Evolutionary conservation across 2,888 invertebrate genomes (phyloP), one percentile per base, ranked within the genome.

Genomic region (Tachina grossa): DNA sequence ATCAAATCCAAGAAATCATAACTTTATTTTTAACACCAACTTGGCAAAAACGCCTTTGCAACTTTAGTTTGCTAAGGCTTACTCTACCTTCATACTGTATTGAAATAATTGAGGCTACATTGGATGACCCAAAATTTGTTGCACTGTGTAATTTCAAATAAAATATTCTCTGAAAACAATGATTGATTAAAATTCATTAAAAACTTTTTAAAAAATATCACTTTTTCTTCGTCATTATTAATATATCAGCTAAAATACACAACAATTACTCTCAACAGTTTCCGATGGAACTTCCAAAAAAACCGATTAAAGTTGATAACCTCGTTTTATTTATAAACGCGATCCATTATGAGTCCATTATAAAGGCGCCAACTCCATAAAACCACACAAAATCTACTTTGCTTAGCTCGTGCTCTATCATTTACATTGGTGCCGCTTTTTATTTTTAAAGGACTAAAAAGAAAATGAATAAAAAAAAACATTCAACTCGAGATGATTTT

Each of bases 321-420:
- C 61, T n/a, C 31, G 43, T 39, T 68, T 75, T 61, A 61, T 75
- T 81, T 68, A 68, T 53, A 68, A 75, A 68, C 39, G 49, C 59
- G 49, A 53, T 51, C 75, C 19, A 65, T 51, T 57, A 49, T 57
- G 41, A 72, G 43, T 14, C 68, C 57, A 76, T 76, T 76, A 72
- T 61, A 22, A 11, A 81, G 84, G 84, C 84, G 84, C 84, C 84
- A 85, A 31, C 31, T 43, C 68, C 39, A 41, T 6, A 47, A 71
- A 79, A 45, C 69, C 69, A 74, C 55, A 66, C 74, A 75, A 75
- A 80, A n/a, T 61, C 75, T 69, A 45, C 49, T 41, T 41, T 75
- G 78, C 55, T 83, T 79, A 80, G 66, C 83, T 83, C 83, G 83
- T 83, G 83, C 77, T 78, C 72, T 83, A 83, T 83, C 72, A 83